Conservation (phyloP, 2,888 invertebrate species). For the Tetragonisca angustula region DNA sequence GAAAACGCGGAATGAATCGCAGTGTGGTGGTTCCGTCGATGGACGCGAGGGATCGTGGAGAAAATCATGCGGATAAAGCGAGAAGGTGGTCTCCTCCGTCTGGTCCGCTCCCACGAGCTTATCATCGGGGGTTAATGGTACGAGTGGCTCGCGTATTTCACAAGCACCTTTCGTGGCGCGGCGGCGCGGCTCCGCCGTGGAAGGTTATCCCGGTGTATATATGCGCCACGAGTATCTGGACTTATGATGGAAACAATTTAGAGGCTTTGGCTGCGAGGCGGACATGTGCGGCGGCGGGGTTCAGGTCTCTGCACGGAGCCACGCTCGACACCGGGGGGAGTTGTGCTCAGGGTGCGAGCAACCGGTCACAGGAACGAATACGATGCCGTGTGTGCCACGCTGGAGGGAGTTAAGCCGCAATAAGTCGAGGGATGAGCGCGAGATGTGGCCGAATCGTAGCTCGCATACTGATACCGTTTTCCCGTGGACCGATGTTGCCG, state of each 20-base stretch:
- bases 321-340: constrained; percentile 50
- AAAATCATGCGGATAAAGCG: constrained; percentile 33
- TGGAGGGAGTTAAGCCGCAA: constrained; percentile 82
- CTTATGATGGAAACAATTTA: constrained; percentile 84
- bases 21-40: background rate
- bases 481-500: constrained; percentile 45
- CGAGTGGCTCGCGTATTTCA: constrained; percentile 79
- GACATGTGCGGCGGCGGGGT: constrained; percentile 66
- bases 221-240: constrained; percentile 83
- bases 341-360: constrained; percentile 65
- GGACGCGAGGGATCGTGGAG: background rate
- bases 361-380: constrained; percentile 65
- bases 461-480: constrained; percentile 83
- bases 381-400: constrained; percentile 62
- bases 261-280: constrained; percentile 80
- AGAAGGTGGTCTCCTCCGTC: background rate
- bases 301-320: constrained; percentile 47
- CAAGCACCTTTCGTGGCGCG: constrained; percentile 62
- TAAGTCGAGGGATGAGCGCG: constrained; percentile 84
- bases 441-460: constrained; percentile 84
- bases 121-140: constrained; percentile 78
- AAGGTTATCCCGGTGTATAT: constrained; percentile 79
- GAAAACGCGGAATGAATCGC: background rate
- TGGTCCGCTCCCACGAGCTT: constrained; percentile 48
- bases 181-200: constrained; percentile 62